Base-by-base conservation (phyloP, 2,113 vertebrate genomes). In the Physeter macrocephalus region DNA sequence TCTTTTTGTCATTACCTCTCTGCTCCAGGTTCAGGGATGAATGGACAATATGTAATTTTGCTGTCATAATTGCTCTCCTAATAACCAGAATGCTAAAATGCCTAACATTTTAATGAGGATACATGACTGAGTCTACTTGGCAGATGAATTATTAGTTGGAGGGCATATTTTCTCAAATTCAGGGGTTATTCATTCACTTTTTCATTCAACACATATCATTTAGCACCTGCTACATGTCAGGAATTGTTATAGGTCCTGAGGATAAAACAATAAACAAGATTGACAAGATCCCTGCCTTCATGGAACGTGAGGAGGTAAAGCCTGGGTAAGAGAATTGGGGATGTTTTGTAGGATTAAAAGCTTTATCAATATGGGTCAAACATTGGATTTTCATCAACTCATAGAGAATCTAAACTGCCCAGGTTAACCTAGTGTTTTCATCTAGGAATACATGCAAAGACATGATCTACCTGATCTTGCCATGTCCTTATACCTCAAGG, bases 201-300 rank as follows among this genome's bases (percentile, higher is more conserved):
- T 95, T 88, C 9, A 81, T 49, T 81, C 21, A 94, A 8, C 36
- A 75, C n/a, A 31, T 86, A 49, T 27, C 64, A 49, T 41, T 77
- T 52, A 59, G 34, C 29, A 66, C 4, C 7, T 43, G 18, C 23
- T 36, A 52, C 23, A 7, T 80, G 18, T 89, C 29, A 92, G 4
- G 13, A 21, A 92, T 69, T 84, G 6, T 52, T 71, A 17, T 5
- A 61, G 14, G 80, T 81, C 7, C 39, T 67, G 46, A 67, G 23
- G 20, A 27, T 66, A 49, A 91, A 93, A 67, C 8, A 69, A 17
- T 82, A 83, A 82, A n/a, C 34, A 46, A 49, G 20, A 78, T 12
- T 89, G 36, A 75, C 7, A 62, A 36, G 2, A 10, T 82, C 27
- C 5, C 41, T 39, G 8, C 25, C 5, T 46, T 88, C 6, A 29